Evolutionary conservation across 2,888 invertebrate genomes (phyloP).

Genomic region (Perizoma affinitatum): DNA sequence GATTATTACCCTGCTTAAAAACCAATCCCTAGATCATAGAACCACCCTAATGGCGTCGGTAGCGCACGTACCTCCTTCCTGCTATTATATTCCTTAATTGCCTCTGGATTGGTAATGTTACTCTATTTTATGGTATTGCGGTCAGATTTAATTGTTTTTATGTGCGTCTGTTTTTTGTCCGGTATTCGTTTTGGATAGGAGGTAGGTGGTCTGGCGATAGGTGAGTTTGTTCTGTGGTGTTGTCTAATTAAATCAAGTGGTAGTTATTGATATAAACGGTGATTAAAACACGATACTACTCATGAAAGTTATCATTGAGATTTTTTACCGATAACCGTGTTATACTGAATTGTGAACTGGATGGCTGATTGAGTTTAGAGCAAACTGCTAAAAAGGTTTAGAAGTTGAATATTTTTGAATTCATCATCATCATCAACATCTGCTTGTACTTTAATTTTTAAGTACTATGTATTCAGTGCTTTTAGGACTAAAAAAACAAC

Average conservation of each 20-base stretch:
- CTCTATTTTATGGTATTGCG: constrained; percentile 80
- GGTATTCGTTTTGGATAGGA: constrained; percentile 67
- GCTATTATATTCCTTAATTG: constrained; percentile 81
- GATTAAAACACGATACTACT: no score
- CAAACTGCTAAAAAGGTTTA: no score
- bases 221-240: constrained; percentile 35
- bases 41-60: constrained; percentile 28
- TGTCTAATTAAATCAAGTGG: constrained; percentile 23
- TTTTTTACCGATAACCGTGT: no score
- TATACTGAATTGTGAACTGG: no score
- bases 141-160: constrained; percentile 82
- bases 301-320: no score
- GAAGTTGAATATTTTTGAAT: no score
- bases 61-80: constrained; percentile 60
- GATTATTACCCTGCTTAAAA: constrained; percentile 9
- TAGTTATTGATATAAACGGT: constrained; percentile 8
- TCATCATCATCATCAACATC: no score
- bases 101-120: constrained; percentile 76
- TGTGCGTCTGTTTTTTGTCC: constrained; percentile 72
- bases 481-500: no score
- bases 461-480: no score
- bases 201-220: constrained; percentile 76
- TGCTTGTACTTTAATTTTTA: no score
- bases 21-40: constrained; percentile 25
- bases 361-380: no score